Evolutionary conservation across 1,140 invertebrate genomes (phyloP), one percentile per base, ranked within the genome.

Genomic region (Atta colombica): DNA sequence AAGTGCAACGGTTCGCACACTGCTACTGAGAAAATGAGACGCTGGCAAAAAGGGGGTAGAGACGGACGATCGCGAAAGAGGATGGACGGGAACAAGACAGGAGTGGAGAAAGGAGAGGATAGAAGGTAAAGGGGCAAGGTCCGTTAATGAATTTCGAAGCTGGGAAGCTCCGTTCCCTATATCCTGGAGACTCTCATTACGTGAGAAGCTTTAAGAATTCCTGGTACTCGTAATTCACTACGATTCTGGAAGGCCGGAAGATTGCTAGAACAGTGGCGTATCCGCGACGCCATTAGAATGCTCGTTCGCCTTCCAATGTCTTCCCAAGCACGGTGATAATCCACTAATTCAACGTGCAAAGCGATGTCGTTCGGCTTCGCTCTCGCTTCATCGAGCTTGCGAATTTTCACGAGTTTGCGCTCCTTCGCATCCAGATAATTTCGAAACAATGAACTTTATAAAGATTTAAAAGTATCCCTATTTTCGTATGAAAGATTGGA

Each of bases 121-220:
- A 77, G 39, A 87, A 69, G 78, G 85, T 49, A 85, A 80, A 86
- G 74, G 72, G 75, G 77, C 77, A 89, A 78, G 75, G 61, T 84
- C 78, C 88, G 91, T 91, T 92, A 92, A 92, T 92, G 91, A 92
- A 92, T 92, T 92, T 92, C 88, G 88, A 91, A 92, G 77, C 89
- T 91, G 89, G 77, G 66, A 90, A 89, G 72, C 87, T 91, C 66
- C 85, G 84, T 90, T 92, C 86, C 89, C 87, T 87, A 89, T 92
- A 90, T 92, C 88, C 87, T 88, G 77, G 89, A 92, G 89, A 89
- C 89, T 93, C 91, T 93, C 92, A 93, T 93, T 93, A 93, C 92
- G 92, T 92, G 92, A 93, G 91, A 88, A 92, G 91, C 90, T 93
- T 93, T 91, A 90, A 91, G 91, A 93, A 93, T 93, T 91, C 75